A percentile compares a stretch with the other conserved stretches of the same genome.
Conservation (phyloP, 2,113 vertebrate genomes). For the Diadophis punctatus region DNA sequence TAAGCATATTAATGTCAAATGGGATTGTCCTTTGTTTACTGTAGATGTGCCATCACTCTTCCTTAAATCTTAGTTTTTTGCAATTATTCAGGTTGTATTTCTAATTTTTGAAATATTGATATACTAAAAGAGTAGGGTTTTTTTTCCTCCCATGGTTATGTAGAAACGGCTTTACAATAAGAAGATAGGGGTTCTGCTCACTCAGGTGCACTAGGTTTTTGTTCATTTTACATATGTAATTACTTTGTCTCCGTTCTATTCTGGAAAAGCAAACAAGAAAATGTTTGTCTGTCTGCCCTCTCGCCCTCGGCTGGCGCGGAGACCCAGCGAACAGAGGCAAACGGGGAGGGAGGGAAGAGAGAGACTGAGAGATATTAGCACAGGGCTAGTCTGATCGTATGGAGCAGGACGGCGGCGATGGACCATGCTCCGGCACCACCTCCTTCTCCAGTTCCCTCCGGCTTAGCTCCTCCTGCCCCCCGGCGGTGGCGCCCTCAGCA, state of each 20-base stretch:
- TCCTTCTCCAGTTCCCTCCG: too few relatives aligned
- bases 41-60: neutral
- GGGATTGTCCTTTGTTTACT: neutral
- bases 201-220: neutral
- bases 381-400: too few relatives aligned
- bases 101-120: neutral
- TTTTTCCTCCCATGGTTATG: neutral
- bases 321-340: too few relatives aligned
- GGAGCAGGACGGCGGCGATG: too few relatives aligned
- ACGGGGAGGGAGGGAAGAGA: too few relatives aligned
- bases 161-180: neutral
- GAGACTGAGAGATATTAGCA: too few relatives aligned
- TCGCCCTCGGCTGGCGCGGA: too few relatives aligned
- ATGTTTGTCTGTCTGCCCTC: too few relatives aligned
- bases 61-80: neutral
- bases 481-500: too few relatives aligned
- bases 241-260: neutral
- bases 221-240: neutral
- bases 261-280: neutral
- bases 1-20: neutral
- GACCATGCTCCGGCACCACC: too few relatives aligned
- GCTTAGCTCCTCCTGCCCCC: too few relatives aligned
- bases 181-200: too few relatives aligned
- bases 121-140: neutral
- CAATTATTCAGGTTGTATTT: neutral